phyloP scores from a whole-genome alignment of 2,113 vertebrate species.

The Caloenas nicobarica region DNA sequence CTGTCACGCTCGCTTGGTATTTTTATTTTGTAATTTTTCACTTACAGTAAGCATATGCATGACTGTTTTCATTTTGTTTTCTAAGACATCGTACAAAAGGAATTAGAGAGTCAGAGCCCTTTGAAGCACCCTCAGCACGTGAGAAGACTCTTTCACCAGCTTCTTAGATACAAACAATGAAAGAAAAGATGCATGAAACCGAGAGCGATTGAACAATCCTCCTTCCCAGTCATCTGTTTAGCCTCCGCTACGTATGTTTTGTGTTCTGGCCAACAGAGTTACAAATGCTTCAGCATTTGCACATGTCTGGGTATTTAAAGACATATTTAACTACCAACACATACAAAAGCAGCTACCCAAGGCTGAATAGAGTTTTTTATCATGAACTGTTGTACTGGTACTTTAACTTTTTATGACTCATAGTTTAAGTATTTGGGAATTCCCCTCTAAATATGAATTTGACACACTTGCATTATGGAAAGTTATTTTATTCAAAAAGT shows the following conservation, averaged over 20 bases:
- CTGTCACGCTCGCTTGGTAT: background rate
- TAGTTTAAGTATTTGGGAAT: constrained; percentile 62
- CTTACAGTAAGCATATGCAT: background rate
- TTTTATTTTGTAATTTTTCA: background rate
- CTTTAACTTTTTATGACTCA: constrained; percentile 66
- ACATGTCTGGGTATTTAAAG: background rate
- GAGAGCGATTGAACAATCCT: background rate
- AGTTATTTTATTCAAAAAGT: constrained; percentile 60
- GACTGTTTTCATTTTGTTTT: background rate
- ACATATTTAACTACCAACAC: background rate
- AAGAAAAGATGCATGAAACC: background rate
- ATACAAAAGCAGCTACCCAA: background rate
- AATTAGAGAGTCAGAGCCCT: background rate
- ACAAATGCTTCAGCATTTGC: background rate
- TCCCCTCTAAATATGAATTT: constrained; percentile 57
- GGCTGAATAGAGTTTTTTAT: constrained; percentile 24
- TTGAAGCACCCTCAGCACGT: background rate
- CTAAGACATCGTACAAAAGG: background rate
- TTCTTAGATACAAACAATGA: background rate
- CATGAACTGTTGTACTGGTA: constrained; percentile 13
- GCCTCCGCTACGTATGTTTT: background rate
- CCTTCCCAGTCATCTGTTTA: background rate
- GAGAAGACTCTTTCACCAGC: background rate
- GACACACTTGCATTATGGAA: constrained; percentile 59
- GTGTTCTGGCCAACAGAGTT: background rate